A percentile compares a stretch with the other conserved stretches of the same genome.
Conservation (phyloP, 2,888 invertebrate genomes). For the Rambutsinella grinnellia region DNA sequence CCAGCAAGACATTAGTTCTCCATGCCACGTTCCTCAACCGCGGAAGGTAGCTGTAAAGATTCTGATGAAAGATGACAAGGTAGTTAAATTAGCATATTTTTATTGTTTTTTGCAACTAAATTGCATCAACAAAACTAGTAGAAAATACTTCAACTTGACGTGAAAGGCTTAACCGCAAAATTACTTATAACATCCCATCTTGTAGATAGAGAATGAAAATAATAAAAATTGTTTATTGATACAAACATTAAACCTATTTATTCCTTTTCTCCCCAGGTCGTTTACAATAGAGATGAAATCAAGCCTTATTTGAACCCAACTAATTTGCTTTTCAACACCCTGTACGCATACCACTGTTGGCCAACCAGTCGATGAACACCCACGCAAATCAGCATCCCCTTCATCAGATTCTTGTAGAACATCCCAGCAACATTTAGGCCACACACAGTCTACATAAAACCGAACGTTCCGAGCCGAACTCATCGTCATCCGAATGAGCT, state of each 20-base stretch:
- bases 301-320: conserved; percentile 66
- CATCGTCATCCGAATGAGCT: too few relatives aligned
- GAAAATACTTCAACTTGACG: too few relatives aligned
- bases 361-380: conserved; percentile 58
- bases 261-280: conserved; percentile 58
- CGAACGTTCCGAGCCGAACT: too few relatives aligned
- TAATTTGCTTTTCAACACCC: conserved; percentile 64
- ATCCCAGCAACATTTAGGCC: conserved; percentile 2
- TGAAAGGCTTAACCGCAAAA: too few relatives aligned
- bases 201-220: too few relatives aligned
- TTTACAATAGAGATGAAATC: conserved; percentile 66
- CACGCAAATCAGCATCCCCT: conserved; percentile 6
- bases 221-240: too few relatives aligned
- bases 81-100: conserved; percentile 66
- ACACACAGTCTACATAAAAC: too few relatives aligned
- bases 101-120: background rate
- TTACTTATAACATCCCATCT: too few relatives aligned
- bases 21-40: conserved; percentile 74
- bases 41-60: conserved; percentile 94
- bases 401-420: too few relatives aligned
- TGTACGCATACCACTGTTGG: conserved; percentile 66
- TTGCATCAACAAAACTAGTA: too few relatives aligned
- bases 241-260: too few relatives aligned
- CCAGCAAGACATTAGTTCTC: conserved; percentile 72
- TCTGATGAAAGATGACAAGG: conserved; percentile 85